These are phyloP conservation scores for Hirtodrosophila duncani DNA, from an alignment of 2,888 invertebrate species.

Conservation along the genomic window DNA sequence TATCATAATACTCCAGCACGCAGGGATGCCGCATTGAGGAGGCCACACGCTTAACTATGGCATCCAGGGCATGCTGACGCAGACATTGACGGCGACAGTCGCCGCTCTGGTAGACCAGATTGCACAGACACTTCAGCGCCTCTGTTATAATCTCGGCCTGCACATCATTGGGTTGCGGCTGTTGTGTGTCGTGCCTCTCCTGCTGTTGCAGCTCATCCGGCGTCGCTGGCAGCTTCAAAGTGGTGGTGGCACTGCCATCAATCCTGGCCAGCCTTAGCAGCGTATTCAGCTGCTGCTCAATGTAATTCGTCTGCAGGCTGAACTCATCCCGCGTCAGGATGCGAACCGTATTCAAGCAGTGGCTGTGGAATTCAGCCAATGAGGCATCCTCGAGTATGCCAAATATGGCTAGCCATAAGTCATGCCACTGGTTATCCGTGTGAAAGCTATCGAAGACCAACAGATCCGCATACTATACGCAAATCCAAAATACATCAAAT, in stretches of 20 bases:
- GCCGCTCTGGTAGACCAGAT: slow-evolving; percentile 88
- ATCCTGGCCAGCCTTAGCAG: slow-evolving; percentile 84
- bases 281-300: slow-evolving; percentile 84
- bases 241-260: slow-evolving; percentile 10
- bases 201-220: slow-evolving; percentile 32
- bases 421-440: slow-evolving; percentile 75
- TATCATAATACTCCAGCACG: slow-evolving; percentile 87
- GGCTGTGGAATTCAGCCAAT: slow-evolving; percentile 53
- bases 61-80: slow-evolving; percentile 83
- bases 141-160: slow-evolving; percentile 82
- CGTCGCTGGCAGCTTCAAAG: slow-evolving; percentile 22
- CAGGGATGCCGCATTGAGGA: slow-evolving; percentile 68
- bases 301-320: slow-evolving; percentile 82
- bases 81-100: slow-evolving; percentile 82
- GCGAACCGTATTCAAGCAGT: slow-evolving; percentile 75
- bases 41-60: slow-evolving; percentile 85
- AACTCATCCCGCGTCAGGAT: slow-evolving; percentile 87
- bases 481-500: slow-evolving; percentile 2
- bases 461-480: slow-evolving; percentile 70
- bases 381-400: slow-evolving; percentile 69
- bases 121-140: slow-evolving; percentile 92
- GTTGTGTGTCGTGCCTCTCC: slow-evolving; percentile 25
- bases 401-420: slow-evolving; percentile 76
- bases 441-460: slow-evolving; percentile 75
- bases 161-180: slow-evolving; percentile 19